These are phyloP conservation scores for Drosophila lutescens DNA, from an alignment of 2,888 invertebrate genomes.

Conservation along the genomic window DNA sequence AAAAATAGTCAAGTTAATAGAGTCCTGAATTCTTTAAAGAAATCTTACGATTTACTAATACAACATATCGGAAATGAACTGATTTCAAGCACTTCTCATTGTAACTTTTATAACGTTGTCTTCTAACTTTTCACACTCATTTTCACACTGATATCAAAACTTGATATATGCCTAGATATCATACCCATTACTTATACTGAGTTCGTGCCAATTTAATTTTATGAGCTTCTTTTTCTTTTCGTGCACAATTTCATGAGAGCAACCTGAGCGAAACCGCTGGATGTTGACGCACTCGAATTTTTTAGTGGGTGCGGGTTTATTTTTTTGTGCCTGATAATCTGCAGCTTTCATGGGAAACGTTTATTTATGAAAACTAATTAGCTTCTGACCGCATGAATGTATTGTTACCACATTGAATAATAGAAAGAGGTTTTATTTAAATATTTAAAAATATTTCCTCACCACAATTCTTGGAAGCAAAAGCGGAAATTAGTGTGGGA, in stretches of 20 bases:
- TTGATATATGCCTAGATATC: slow-evolving; percentile 7
- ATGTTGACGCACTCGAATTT: slow-evolving; percentile 38
- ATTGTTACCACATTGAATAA: slow-evolving; percentile 49
- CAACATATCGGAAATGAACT: too few relatives aligned
- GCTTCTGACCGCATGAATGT: slow-evolving; percentile 41
- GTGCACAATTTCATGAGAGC: slow-evolving; percentile 23
- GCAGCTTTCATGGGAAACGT: slow-evolving; percentile 36
- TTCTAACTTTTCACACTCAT: slow-evolving; percentile 5
- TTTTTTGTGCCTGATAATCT: slow-evolving; percentile 13
- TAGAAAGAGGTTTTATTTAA: slow-evolving; percentile 65
- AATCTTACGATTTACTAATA: too few relatives aligned
- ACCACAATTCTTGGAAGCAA: slow-evolving; percentile 53
- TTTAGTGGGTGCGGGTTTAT: slow-evolving; percentile 35
- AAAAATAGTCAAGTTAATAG: not conserved
- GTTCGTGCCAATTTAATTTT: slow-evolving; percentile 19
- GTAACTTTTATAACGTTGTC: not conserved
- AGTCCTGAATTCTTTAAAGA: too few relatives aligned
- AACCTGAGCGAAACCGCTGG: slow-evolving; percentile 17
- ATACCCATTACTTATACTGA: slow-evolving; percentile 1
- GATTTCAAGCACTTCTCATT: not conserved
- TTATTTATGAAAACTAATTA: slow-evolving; percentile 64
- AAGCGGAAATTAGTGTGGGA: slow-evolving; percentile 71
- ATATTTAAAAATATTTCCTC: slow-evolving; percentile 68
- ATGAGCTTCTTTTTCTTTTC: not conserved
- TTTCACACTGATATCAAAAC: slow-evolving; percentile 9